A percentile compares a stretch with the other conserved stretches of the same genome.
These are phyloP conservation scores for Rhaphigaster nebulosa DNA, from an alignment of 2,888 invertebrate species.

Conservation along the genomic window DNA sequence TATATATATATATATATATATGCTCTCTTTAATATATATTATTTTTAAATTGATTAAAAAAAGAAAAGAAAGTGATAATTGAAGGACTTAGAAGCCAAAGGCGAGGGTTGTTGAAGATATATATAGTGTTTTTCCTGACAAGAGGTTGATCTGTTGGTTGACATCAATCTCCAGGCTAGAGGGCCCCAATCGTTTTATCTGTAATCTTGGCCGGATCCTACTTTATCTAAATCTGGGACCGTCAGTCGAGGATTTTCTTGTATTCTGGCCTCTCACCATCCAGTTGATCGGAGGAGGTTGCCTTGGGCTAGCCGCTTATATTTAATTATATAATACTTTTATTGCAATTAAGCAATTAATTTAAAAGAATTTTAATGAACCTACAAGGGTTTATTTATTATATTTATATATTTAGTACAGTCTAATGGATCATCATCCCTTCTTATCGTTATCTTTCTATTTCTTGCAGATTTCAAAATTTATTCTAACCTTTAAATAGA, in stretches of 20 bases:
- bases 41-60: background rate
- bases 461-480: no score
- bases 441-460: no score
- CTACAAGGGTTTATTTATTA: no score
- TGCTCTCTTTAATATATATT: background rate
- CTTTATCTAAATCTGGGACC: constrained; percentile 25
- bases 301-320: background rate
- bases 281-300: background rate
- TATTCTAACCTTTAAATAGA: no score
- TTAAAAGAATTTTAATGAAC: background rate
- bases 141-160: constrained; percentile 23
- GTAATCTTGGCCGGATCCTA: background rate
- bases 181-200: constrained; percentile 30
- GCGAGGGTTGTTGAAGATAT: background rate
- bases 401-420: no score
- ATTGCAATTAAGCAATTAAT: background rate
- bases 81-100: background rate
- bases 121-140: constrained; percentile 9
- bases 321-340: background rate
- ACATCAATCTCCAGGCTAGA: background rate
- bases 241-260: background rate
- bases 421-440: no score
- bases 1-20: no score
- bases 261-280: background rate
- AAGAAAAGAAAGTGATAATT: background rate